Evolutionary conservation across 2,797 vertebrate species (phyloP), one percentile per base, ranked within the genome.

Genomic region (Darevskia nairensis): DNA sequence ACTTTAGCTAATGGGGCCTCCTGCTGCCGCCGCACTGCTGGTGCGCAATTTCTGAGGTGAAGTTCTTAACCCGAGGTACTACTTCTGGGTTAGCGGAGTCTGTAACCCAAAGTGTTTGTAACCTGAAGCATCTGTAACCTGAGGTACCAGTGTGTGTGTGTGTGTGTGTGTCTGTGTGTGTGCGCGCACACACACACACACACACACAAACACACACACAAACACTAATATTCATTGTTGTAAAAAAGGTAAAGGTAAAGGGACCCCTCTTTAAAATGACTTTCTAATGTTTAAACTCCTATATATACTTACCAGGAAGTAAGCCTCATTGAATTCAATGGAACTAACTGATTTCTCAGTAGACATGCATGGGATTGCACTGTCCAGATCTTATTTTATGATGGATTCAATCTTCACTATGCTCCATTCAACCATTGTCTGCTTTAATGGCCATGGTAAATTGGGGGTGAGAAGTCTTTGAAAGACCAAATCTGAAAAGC

Each of bases 401-500:
- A 74, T 41, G 80, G 44, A 68, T 80, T 71, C 82, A 91, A 88
- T 41, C 72, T 17, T 77, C 17, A 8, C 2, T 59, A 7, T 8
- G 55, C 3, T 81, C 27, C 8, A 80, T 35, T 27, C 3, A 77
- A 80, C 3, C 8, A 59, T 17, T 74, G 15, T 17, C 29, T 82
- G 2, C 84, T 90, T 44, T 41, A 89, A 69, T 8, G 85, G 25
- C 25, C 88, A 75, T 0, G 35, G 11, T 84, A 78, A 21, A 89
- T 74, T 86, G 35, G 84, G 79, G 59, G 35, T 85, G 10, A 89
- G 86, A 90, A 4, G 69, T 1, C 83, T 75, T 77, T 55, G 75
- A 94, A 72, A 90, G 3, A 83, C 41, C 21, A 89, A 55, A 89
- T 44, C 23, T 39, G 1, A 69, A 89, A 69, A 66, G 11, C 27